These are phyloP conservation scores for Cryptoprocta ferox DNA, from an alignment of 2,797 vertebrate genomes.

Conservation along the genomic window DNA sequence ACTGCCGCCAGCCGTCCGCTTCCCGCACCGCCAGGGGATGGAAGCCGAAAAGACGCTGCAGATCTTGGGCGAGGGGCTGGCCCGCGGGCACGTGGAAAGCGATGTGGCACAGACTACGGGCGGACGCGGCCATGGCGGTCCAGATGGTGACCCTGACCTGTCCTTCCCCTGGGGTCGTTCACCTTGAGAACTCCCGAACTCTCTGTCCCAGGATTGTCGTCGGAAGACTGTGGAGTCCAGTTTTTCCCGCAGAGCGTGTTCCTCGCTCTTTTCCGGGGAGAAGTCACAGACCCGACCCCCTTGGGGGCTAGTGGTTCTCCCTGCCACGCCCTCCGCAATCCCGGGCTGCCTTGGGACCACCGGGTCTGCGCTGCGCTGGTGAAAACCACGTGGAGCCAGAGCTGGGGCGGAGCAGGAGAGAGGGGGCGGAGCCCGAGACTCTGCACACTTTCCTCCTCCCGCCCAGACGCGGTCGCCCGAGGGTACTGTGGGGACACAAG, in stretches of 20 bases:
- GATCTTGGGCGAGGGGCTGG: constrained; percentile 87
- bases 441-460: background rate
- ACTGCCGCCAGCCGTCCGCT: constrained; percentile 87
- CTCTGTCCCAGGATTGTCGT: background rate
- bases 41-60: constrained; percentile 91
- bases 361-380: rapidly evolving
- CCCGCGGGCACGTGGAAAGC: constrained; percentile 91
- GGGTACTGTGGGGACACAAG: rapidly evolving
- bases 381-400: background rate
- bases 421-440: background rate
- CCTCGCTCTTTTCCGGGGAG: background rate
- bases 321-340: background rate
- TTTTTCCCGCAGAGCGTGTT: background rate
- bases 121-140: constrained; percentile 89
- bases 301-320: background rate
- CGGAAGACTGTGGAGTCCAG: background rate
- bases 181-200: background rate
- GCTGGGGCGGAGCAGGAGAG: rapidly evolving
- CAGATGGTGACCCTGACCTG: background rate
- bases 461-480: no score
- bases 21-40: constrained; percentile 88
- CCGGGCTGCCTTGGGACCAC: background rate
- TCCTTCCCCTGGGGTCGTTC: background rate
- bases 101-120: constrained; percentile 92
- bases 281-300: background rate